These are phyloP conservation scores for Bilobella aurantiaca DNA, from an alignment of 1,140 invertebrate species.

Conservation along the genomic window DNA sequence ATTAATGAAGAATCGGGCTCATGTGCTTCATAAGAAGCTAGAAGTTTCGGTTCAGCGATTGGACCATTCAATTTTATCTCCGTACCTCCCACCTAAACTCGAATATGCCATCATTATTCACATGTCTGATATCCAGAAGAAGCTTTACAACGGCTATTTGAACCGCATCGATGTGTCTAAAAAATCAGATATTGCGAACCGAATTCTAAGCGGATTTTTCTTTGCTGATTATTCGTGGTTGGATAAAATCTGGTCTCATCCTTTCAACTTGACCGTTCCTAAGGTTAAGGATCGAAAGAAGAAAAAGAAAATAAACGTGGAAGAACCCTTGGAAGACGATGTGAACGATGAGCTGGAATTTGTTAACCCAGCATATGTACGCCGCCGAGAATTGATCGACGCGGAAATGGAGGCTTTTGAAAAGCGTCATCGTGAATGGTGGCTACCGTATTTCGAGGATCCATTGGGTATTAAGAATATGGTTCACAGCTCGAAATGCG, in stretches of 20 bases:
- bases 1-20: conserved; percentile 48
- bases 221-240: conserved; percentile 80
- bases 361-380: too few species aligned
- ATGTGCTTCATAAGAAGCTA: conserved; percentile 46
- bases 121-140: conserved; percentile 45
- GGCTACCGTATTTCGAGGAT: too few species aligned
- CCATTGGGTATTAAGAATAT: too few species aligned
- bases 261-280: conserved; percentile 54
- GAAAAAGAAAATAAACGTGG: too few species aligned
- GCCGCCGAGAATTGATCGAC: too few species aligned
- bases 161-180: conserved; percentile 34
- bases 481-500: conserved; percentile 36
- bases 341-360: too few species aligned
- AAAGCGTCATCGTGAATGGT: too few species aligned
- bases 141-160: conserved; percentile 44
- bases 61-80: conserved; percentile 48
- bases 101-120: conserved; percentile 51
- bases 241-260: conserved; percentile 88
- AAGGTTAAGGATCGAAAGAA: neutral
- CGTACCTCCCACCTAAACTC: conserved; percentile 50
- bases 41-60: conserved; percentile 44
- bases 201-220: conserved; percentile 41
- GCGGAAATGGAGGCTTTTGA: too few species aligned
- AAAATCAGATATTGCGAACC: neutral
- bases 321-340: too few species aligned